phyloP scores from a whole-genome alignment of 2,113 vertebrate species.

The Eubucco bourcierii region DNA sequence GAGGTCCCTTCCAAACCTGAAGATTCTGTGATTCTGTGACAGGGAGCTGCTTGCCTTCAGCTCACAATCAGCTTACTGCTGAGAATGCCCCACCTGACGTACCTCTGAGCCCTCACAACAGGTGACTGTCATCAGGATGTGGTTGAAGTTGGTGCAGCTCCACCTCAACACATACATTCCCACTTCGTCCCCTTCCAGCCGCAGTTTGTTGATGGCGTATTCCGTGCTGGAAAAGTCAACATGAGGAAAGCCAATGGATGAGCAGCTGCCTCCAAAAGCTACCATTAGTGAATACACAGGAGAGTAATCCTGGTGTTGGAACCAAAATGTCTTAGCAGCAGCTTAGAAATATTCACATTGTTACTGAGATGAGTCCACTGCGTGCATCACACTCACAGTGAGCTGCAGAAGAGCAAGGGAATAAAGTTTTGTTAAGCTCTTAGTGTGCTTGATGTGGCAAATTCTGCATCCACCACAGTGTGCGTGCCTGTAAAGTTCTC shows the following conservation, averaged over 20 bases:
- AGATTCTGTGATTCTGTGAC: no score
- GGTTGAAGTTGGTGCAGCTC: conserved; percentile 94
- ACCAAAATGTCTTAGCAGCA: background rate
- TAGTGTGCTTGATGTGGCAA: background rate
- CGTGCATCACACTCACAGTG: accelerated
- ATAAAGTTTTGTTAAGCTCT: background rate
- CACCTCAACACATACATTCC: conserved; percentile 92
- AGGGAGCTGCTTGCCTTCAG: background rate
- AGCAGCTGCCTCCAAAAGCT: background rate
- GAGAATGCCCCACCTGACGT: background rate
- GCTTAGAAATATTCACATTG: background rate
- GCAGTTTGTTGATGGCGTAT: conserved; percentile 90
- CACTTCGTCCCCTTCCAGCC: conserved; percentile 90
- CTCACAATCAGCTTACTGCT: background rate
- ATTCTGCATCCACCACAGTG: background rate
- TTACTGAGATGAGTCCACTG: background rate
- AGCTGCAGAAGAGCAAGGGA: background rate
- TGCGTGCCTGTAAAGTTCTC: background rate
- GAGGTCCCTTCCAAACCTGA: no score
- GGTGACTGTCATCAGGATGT: conserved; percentile 96
- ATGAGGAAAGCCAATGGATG: background rate
- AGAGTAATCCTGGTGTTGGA: background rate
- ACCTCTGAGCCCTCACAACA: conserved; percentile 84
- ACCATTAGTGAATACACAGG: background rate
- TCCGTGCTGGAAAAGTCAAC: conserved; percentile 82